Conservation (phyloP, 2,888 invertebrate species). For the Asteroscopus sphinx region DNA sequence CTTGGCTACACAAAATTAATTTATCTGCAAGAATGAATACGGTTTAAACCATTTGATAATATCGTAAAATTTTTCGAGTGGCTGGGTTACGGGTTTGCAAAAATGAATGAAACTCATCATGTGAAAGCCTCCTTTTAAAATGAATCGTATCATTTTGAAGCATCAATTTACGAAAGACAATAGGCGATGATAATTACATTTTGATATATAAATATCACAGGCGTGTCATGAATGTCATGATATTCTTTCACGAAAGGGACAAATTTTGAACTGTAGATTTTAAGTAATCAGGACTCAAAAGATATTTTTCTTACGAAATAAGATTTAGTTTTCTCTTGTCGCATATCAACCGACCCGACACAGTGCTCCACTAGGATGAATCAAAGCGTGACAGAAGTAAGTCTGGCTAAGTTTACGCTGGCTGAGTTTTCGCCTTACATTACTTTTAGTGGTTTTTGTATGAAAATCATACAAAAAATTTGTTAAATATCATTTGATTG, state of each 20-base stretch:
- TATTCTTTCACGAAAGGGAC: conserved; percentile 5
- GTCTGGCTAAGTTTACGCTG: conserved; percentile 67
- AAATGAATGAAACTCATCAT: conserved; percentile 32
- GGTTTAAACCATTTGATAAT: conserved; percentile 27
- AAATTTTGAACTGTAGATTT: conserved; percentile 24
- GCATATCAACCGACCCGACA: conserved; percentile 58
- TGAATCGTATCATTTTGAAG: conserved; percentile 22
- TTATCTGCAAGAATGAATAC: conserved; percentile 25
- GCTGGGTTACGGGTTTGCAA: conserved; percentile 11
- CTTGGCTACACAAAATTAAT: conserved; percentile 33
- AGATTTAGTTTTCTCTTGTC: conserved; percentile 60
- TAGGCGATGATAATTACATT: not conserved
- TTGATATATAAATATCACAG: not conserved
- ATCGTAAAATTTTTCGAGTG: conserved; percentile 24
- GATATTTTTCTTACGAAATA: conserved; percentile 47
- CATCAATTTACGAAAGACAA: conserved; percentile 25
- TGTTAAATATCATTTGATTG: conserved; percentile 8
- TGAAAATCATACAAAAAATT: conserved; percentile 21
- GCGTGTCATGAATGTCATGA: not conserved
- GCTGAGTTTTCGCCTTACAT: conserved; percentile 58
- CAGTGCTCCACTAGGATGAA: conserved; percentile 62
- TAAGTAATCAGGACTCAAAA: conserved; percentile 22
- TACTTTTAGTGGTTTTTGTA: conserved; percentile 36
- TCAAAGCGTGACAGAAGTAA: conserved; percentile 71
- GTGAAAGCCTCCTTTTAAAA: conserved; percentile 19